These are phyloP conservation scores for Falco biarmicus DNA, from an alignment of 2,797 vertebrate genomes.

Conservation along the genomic window DNA sequence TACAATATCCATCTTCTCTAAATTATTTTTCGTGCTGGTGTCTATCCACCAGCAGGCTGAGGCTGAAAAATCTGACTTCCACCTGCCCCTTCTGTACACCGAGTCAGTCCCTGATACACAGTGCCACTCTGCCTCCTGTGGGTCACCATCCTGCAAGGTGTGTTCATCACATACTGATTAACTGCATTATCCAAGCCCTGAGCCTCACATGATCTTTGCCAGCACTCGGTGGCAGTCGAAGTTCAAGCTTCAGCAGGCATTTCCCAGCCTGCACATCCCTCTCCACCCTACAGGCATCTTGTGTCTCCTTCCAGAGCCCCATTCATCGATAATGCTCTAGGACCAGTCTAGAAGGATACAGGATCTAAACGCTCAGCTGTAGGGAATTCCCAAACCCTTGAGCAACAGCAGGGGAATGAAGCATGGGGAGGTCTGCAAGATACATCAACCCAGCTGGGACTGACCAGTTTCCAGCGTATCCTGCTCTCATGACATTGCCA, in stretches of 20 bases:
- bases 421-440: background rate
- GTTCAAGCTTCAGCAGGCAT: background rate
- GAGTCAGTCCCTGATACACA: background rate
- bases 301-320: background rate
- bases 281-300: background rate
- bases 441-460: background rate
- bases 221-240: rapidly evolving
- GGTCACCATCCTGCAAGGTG: background rate
- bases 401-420: background rate
- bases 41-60: background rate
- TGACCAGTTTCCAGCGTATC: background rate
- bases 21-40: background rate
- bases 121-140: background rate
- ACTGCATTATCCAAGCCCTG: background rate
- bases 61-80: background rate
- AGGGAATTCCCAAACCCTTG: background rate
- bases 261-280: background rate
- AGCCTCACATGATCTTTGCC: background rate
- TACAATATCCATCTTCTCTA: background rate
- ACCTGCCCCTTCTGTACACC: background rate
- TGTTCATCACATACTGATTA: background rate
- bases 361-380: background rate
- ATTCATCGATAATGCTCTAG: background rate
- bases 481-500: background rate
- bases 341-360: background rate